These are phyloP conservation scores for Cordilura impudica DNA, from an alignment of 2,888 invertebrate species.

Conservation along the genomic window DNA sequence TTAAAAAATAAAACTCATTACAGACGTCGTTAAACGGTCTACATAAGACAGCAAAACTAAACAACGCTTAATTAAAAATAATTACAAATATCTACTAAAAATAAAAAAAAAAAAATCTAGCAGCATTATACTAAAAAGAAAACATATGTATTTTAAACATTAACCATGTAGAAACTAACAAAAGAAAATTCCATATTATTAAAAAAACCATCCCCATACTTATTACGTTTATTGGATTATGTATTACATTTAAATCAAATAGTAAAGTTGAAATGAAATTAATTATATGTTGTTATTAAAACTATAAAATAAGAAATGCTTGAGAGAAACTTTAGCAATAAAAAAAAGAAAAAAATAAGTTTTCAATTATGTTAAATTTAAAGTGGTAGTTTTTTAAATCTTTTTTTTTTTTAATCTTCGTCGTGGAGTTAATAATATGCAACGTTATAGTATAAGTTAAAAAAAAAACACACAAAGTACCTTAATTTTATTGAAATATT, in stretches of 20 bases:
- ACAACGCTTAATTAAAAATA: slow-evolving; percentile 62
- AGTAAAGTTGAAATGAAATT: slow-evolving; percentile 26
- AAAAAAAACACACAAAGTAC: slow-evolving; percentile 53
- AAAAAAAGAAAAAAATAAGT: background rate
- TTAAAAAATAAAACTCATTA: slow-evolving; percentile 19
- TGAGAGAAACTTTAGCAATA: slow-evolving; percentile 39
- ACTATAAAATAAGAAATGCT: slow-evolving; percentile 30
- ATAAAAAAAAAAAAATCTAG: too few relatives aligned
- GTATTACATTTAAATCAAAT: background rate
- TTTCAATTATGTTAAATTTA: background rate
- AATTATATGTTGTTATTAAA: slow-evolving; percentile 41
- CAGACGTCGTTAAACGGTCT: slow-evolving; percentile 61
- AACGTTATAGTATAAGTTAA: slow-evolving; percentile 43
- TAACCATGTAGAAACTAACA: slow-evolving; percentile 8
- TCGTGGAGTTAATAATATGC: slow-evolving; percentile 3
- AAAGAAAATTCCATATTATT: slow-evolving; percentile 15
- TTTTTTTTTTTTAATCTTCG: background rate
- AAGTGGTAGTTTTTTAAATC: slow-evolving; percentile 21
- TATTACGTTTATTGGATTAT: slow-evolving; percentile 42
- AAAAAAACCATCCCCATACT: slow-evolving; percentile 5
- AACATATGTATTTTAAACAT: slow-evolving; percentile 44
- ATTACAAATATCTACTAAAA: slow-evolving; percentile 42
- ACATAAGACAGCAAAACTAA: slow-evolving; percentile 49
- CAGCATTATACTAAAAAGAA: slow-evolving; percentile 28
- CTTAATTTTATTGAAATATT: slow-evolving; percentile 50